phyloP scores from a whole-genome alignment of 2,113 vertebrate genomes.

The Setophaga kirtlandii region DNA sequence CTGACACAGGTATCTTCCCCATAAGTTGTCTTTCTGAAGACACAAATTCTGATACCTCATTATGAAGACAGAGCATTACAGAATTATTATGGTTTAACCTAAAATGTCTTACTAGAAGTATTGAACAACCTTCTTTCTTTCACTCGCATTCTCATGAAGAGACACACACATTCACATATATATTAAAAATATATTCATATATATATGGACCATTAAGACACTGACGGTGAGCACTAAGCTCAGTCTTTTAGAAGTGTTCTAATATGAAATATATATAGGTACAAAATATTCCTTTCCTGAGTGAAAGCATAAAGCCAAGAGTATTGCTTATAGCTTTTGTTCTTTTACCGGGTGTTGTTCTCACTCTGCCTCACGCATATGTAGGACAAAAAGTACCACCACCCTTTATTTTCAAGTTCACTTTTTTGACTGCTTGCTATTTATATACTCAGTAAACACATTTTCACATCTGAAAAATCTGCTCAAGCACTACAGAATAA shows the following conservation, averaged over 20 bases:
- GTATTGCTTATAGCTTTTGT: not conserved
- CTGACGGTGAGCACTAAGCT: not conserved
- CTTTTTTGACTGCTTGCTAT: not conserved
- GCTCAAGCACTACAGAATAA: not conserved
- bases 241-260: not conserved
- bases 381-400: not conserved
- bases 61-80: not conserved
- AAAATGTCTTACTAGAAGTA: not conserved
- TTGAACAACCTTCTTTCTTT: not conserved
- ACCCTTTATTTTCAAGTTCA: not conserved
- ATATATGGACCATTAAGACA: not conserved
- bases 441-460: not conserved
- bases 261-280: not conserved
- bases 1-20: not conserved
- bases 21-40: not conserved
- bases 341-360: not conserved
- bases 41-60: not conserved
- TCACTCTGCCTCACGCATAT: not conserved
- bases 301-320: not conserved
- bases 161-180: not conserved
- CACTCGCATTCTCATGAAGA: not conserved
- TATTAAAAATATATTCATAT: not conserved
- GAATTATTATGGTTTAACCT: not conserved
- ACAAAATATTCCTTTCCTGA: not conserved
- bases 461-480: not conserved